Conservation (phyloP, 2,888 invertebrate genomes). For the Pyrgus malvae region DNA sequence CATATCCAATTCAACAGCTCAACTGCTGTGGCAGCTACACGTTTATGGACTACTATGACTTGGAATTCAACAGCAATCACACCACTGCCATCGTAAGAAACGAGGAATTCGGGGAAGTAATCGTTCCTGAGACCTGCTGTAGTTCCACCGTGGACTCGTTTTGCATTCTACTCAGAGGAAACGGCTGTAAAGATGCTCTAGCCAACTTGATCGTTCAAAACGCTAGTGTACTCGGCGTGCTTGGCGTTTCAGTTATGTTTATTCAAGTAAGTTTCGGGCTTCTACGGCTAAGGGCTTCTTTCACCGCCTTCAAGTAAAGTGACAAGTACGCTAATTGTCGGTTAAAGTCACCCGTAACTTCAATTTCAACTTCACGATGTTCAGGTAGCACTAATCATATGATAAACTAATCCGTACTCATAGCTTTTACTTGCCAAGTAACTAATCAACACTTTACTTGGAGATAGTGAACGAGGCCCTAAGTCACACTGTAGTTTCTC, state of each 20-base stretch:
- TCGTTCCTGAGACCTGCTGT: conserved; percentile 60
- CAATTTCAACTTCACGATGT: too few relatives aligned
- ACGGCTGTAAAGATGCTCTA: conserved; percentile 56
- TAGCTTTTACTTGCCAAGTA: too few relatives aligned
- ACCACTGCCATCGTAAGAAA: conserved; percentile 47
- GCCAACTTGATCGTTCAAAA: conserved; percentile 59
- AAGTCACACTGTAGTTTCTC: too few relatives aligned
- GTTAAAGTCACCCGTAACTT: not conserved
- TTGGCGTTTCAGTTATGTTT: conserved; percentile 74
- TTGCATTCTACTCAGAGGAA: conserved; percentile 50
- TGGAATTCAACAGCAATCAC: conserved; percentile 54
- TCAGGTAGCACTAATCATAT: too few relatives aligned
- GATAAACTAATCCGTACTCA: too few relatives aligned
- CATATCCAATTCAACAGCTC: conserved; percentile 61
- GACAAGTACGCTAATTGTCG: too few relatives aligned
- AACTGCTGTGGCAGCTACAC: conserved; percentile 66
- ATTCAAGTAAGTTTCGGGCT: conserved; percentile 62
- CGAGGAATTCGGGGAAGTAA: conserved; percentile 43
- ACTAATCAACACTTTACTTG: too few relatives aligned
- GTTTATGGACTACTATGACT: conserved; percentile 55
- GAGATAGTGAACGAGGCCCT: too few relatives aligned
- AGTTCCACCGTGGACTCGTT: conserved; percentile 36
- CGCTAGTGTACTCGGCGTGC: conserved; percentile 63
- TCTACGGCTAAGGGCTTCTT: too few relatives aligned
- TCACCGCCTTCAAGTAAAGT: too few relatives aligned